phyloP scores from a whole-genome alignment of 2,113 vertebrate species.

The Platysternon megacephalum region DNA sequence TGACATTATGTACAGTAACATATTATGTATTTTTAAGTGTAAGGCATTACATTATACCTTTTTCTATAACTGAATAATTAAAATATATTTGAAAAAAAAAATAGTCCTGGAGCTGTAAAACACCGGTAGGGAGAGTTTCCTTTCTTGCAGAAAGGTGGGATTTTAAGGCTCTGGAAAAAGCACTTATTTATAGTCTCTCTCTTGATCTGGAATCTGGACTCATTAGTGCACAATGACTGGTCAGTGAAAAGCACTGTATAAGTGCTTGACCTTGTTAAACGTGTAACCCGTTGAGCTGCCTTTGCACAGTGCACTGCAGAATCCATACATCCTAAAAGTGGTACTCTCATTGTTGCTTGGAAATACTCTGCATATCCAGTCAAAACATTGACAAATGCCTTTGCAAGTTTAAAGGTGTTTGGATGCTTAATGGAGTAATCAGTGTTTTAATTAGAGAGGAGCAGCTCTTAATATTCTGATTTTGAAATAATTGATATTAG shows the following conservation, averaged over 20 bases:
- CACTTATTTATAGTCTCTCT: fast-evolving
- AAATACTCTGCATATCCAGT: fast-evolving
- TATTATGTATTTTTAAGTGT: fast-evolving
- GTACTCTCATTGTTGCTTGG: neutral
- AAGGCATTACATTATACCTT: neutral
- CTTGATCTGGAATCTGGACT: neutral
- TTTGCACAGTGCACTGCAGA: neutral
- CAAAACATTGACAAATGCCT: neutral
- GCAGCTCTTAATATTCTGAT: neutral
- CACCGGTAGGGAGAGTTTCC: neutral
- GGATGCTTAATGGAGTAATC: neutral
- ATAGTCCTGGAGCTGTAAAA: neutral
- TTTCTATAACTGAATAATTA: neutral
- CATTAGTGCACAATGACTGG: neutral
- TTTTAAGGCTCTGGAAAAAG: neutral
- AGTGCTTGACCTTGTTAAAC: neutral
- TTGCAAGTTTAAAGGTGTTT: neutral
- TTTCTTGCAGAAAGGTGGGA: neutral
- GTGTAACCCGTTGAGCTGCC: neutral
- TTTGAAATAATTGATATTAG: neutral
- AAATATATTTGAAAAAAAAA: neutral
- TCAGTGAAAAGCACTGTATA: fast-evolving
- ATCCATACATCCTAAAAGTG: neutral
- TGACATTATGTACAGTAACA: neutral
- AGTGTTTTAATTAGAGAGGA: neutral